phyloP scores from a whole-genome alignment of 1,140 invertebrate species.

The Halesus radiatus region DNA sequence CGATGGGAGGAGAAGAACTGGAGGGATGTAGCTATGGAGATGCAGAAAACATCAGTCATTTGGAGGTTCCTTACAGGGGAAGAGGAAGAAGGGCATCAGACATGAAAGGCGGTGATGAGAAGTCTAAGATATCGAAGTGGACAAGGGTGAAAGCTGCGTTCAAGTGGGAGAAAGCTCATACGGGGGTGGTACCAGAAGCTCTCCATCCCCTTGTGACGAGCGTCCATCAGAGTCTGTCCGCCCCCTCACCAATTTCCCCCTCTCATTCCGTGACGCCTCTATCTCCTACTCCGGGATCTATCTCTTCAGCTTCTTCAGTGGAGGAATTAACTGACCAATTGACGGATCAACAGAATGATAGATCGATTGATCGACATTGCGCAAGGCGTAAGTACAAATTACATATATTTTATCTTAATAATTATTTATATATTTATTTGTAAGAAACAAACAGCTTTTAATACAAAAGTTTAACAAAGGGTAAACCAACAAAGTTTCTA shows the following conservation, averaged over 20 bases:
- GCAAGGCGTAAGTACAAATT: constrained; percentile 7
- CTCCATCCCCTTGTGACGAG: neutral
- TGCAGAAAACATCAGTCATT: constrained; percentile 34
- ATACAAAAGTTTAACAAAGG: no score
- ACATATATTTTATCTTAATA: no score
- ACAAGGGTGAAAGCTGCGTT: constrained; percentile 87
- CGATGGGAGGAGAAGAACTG: constrained; percentile 68
- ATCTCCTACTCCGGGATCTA: constrained; percentile 62
- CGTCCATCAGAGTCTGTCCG: neutral
- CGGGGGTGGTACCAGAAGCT: constrained; percentile 51
- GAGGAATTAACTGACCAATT: constrained; percentile 63
- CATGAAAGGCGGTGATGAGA: constrained; percentile 64
- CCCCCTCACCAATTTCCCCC: neutral
- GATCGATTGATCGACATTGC: neutral
- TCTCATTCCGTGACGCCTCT: constrained; percentile 36
- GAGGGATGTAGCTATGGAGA: constrained; percentile 58
- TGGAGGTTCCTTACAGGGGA: constrained; percentile 46
- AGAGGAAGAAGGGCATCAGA: constrained; percentile 62
- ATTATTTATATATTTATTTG: no score
- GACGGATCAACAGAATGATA: neutral
- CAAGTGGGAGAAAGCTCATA: constrained; percentile 78
- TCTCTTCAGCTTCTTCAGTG: constrained; percentile 70
- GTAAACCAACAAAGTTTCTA: no score
- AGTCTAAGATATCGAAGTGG: constrained; percentile 82
- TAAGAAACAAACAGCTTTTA: no score